Evolutionary conservation across 2,888 invertebrate genomes (phyloP).

Genomic region (Nemotelus nigrinus): DNA sequence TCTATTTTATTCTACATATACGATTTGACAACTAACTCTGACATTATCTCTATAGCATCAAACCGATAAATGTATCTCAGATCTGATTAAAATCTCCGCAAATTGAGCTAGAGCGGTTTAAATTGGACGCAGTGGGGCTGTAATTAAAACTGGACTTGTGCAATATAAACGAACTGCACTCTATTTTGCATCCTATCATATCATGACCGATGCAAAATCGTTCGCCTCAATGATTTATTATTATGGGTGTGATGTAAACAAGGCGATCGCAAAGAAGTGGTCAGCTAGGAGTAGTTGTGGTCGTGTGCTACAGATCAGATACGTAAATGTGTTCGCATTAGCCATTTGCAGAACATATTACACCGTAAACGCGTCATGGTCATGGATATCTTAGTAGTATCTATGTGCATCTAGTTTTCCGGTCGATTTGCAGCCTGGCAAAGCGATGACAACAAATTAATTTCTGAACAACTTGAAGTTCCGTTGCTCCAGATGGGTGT

Average conservation of each 20-base stretch:
- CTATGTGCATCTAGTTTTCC: neutral
- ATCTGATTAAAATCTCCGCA: too few relatives aligned
- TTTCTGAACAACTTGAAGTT: constrained; percentile 42
- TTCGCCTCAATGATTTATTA: constrained; percentile 25
- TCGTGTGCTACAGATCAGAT: constrained; percentile 8
- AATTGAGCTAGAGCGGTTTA: too few relatives aligned
- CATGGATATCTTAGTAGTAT: neutral
- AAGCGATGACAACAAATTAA: constrained; percentile 40
- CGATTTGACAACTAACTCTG: too few relatives aligned
- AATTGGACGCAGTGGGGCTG: neutral
- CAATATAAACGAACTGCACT: neutral
- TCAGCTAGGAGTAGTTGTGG: neutral
- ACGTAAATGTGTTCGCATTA: neutral
- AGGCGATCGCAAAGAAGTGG: constrained; percentile 3
- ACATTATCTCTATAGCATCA: too few relatives aligned
- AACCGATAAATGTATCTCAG: too few relatives aligned
- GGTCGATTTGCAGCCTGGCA: constrained; percentile 28
- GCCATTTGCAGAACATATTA: too few relatives aligned
- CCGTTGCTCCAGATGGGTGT: constrained; percentile 45
- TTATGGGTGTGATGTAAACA: constrained; percentile 34
- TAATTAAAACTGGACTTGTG: constrained; percentile 36
- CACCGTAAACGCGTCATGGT: too few relatives aligned
- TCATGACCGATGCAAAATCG: neutral
- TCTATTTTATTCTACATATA: too few relatives aligned
- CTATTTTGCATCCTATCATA: constrained; percentile 7